Percentiles rank a stretch among this genome's conserved stretches.
phyloP scores from a whole-genome alignment of 2,888 invertebrate species.

The Troides oblongomaculatus region DNA sequence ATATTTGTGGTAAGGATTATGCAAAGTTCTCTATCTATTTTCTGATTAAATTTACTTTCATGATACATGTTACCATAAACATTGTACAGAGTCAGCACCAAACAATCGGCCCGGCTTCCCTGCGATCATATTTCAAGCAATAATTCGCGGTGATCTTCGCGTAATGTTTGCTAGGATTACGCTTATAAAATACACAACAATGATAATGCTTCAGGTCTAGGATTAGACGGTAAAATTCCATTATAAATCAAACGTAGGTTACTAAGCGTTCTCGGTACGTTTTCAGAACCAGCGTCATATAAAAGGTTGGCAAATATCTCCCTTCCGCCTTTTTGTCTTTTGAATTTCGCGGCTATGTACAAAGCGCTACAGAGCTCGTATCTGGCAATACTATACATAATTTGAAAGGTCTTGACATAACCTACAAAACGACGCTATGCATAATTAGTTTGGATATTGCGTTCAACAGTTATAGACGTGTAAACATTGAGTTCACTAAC shows the following conservation, averaged over 20 bases:
- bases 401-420: no score
- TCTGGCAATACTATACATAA: no score
- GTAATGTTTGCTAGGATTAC: conserved; percentile 51
- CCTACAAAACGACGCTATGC: no score
- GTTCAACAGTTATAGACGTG: no score
- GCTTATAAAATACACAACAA: conserved; percentile 46
- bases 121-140: conserved; percentile 43
- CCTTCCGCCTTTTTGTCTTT: no score
- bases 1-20: background rate
- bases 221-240: conserved; percentile 58
- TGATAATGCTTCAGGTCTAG: conserved; percentile 47
- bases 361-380: no score
- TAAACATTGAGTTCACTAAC: no score
- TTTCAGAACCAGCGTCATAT: background rate
- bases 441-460: no score
- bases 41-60: background rate
- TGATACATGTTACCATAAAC: conserved; percentile 8
- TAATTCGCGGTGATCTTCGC: conserved; percentile 53
- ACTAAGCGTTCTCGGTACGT: conserved; percentile 29
- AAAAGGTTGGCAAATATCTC: no score
- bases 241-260: conserved; percentile 46
- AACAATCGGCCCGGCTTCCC: conserved; percentile 38
- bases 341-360: no score
- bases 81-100: conserved; percentile 13
- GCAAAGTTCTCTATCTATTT: conserved; percentile 4